Base-by-base conservation (phyloP, 53 echinoderm and acorn worm genomes). In the Paracentrotus lividus region DNA sequence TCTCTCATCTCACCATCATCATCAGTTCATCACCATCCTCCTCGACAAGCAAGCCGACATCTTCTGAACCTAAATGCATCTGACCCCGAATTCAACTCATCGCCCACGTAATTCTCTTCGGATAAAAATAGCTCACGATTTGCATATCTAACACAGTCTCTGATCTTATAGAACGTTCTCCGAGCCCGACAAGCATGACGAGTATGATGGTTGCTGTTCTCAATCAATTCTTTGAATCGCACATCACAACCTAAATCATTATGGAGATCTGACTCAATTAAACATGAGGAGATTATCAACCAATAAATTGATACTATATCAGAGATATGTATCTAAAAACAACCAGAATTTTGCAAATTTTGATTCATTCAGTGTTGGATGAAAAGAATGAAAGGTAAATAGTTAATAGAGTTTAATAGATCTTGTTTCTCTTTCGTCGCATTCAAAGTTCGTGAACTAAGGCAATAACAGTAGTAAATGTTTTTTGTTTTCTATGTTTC, bases 61-160 rank as follows among this genome's bases (percentile, higher is more conserved):
- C 59, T 88, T 21, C 23, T 31, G 56, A 57, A 38, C 56, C 51
- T 14, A 18, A 85, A n/a, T 85, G 24, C 26, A 85, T 38, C 21
- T 88, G 88, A 88, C 88, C 88, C 57, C 59, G 33, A 38, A 14
- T 57, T 88, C 88, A 88, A 88, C 88, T 38, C 88, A 21, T 38
- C 88, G 88, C 88, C 88, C 88, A 88, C 88, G 88, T 88, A 88
- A 88, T 88, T 88, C 88, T 32, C 52, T 21, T 24, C 38, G 88
- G 88, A 57, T 88, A 88, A 54, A 88, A 88, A 88, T 88, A 88
- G 88, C 58, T 1, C 88, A 8, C 58, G 88, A 88, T 88, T 88
- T 88, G 59, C 59, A 58, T 57, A 38, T 23, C 33, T 53, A 56
- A 88, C 58, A 15, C 15, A 24, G 45, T 32, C 49, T 26, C 29